These are phyloP conservation scores for Macropis europaea DNA, from an alignment of 2,888 invertebrate species.

Conservation along the genomic window DNA sequence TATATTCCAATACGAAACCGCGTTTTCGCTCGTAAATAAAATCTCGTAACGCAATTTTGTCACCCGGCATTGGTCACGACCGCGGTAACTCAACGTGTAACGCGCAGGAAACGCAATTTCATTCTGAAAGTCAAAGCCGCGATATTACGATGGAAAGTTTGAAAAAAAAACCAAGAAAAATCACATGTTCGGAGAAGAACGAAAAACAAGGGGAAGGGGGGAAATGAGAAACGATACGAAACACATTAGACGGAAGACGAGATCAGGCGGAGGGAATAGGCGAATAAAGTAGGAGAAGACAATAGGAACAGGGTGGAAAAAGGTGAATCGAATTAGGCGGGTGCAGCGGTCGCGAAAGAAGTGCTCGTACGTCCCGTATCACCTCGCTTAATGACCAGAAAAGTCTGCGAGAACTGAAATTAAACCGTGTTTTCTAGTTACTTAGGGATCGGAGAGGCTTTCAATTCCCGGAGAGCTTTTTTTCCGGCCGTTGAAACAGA, in stretches of 20 bases:
- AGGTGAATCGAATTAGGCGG: slow-evolving; percentile 44
- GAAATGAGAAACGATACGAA: slow-evolving; percentile 7
- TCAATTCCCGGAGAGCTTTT: slow-evolving; percentile 11
- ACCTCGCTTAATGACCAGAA: slow-evolving; percentile 42
- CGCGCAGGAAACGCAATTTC: no score
- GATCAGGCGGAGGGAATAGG: background rate
- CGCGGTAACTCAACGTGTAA: no score
- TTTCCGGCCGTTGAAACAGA: background rate
- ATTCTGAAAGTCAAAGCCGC: no score
- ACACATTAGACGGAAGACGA: slow-evolving; percentile 31
- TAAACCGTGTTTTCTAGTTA: slow-evolving; percentile 49
- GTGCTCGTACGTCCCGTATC: slow-evolving; percentile 49
- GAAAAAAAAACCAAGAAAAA: no score
- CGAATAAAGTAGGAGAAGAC: background rate
- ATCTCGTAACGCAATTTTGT: no score
- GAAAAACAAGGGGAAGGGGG: background rate
- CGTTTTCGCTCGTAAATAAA: no score
- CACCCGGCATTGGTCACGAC: no score
- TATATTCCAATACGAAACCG: no score
- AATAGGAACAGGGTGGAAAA: slow-evolving; percentile 4
- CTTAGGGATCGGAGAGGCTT: background rate
- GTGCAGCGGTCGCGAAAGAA: slow-evolving; percentile 61
- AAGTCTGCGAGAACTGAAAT: slow-evolving; percentile 45
- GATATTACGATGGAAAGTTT: no score
- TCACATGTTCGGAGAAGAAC: no score